Conservation (phyloP, 2,888 invertebrate species). For the Bembecia ichneumoniformis region DNA sequence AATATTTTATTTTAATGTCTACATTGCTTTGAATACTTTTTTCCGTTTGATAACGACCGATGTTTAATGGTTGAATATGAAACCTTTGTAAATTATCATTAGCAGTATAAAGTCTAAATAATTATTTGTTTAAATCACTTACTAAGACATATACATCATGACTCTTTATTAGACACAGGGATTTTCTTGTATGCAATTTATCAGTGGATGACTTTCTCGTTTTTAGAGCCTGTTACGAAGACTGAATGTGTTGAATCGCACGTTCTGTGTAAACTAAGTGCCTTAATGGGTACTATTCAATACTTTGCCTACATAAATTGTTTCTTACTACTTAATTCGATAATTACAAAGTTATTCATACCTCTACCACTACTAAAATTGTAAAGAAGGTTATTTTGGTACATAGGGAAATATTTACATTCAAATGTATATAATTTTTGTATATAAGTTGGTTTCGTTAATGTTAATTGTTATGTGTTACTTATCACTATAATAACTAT, state of each 20-base stretch:
- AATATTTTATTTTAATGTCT: too few species aligned
- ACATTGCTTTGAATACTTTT: too few species aligned
- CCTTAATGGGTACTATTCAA: conserved; percentile 4
- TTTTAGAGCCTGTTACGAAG: too few species aligned
- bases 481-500: conserved; percentile 44
- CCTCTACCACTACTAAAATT: conserved; percentile 60
- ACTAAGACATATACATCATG: too few species aligned
- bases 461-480: conserved; percentile 23
- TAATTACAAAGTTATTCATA: conserved; percentile 1
- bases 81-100: too few species aligned
- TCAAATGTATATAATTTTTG: conserved; percentile 55
- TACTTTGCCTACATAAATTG: background rate
- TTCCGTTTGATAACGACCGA: too few species aligned
- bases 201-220: too few species aligned
- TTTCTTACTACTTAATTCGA: background rate
- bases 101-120: too few species aligned
- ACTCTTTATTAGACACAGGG: too few species aligned
- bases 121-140: too few species aligned
- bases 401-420: conserved; percentile 65
- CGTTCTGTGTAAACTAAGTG: conserved; percentile 2
- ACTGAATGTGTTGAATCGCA: conserved; percentile 5
- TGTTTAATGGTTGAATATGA: too few species aligned
- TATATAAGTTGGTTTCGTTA: conserved; percentile 62
- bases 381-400: conserved; percentile 69
- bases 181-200: too few species aligned